These are phyloP conservation scores for Blera fallax DNA, from an alignment of 2,888 invertebrate genomes.

Conservation along the genomic window DNA sequence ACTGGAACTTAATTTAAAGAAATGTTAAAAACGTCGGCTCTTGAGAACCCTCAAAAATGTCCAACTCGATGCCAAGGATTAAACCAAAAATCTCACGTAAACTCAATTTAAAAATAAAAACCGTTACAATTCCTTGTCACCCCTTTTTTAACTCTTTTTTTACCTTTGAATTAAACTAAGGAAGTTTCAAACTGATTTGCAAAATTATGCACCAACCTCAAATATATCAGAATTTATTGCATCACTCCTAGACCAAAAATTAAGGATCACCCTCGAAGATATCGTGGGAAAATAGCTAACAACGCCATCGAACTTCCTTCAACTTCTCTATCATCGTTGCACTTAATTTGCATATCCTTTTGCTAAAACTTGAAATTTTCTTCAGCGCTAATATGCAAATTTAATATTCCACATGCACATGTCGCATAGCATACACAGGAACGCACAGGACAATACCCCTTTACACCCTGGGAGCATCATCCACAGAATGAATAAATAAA, in stretches of 20 bases:
- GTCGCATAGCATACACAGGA: not conserved
- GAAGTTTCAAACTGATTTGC: slow-evolving; percentile 21
- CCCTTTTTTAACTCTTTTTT: not conserved
- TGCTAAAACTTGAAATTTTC: slow-evolving; percentile 44
- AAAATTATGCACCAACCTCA: slow-evolving; percentile 29
- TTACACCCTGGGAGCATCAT: slow-evolving; percentile 53
- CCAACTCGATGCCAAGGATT: too few relatives aligned
- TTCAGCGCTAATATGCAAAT: slow-evolving; percentile 51
- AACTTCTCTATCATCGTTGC: slow-evolving; percentile 13
- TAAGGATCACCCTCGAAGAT: slow-evolving; percentile 8
- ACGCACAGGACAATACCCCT: slow-evolving; percentile 25
- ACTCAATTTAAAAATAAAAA: not conserved
- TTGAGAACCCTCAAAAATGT: too few relatives aligned
- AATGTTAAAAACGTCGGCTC: too few relatives aligned
- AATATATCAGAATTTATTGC: slow-evolving; percentile 44
- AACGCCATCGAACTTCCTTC: slow-evolving; percentile 22
- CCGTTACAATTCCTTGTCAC: not conserved
- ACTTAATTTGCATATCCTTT: slow-evolving; percentile 60
- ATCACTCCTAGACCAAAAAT: not conserved
- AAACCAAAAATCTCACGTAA: too few relatives aligned
- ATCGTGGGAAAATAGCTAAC: slow-evolving; percentile 50
- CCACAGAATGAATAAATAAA: not conserved
- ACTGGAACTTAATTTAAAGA: too few relatives aligned
- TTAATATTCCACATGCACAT: slow-evolving; percentile 45
- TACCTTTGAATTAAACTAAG: not conserved